phyloP scores from a whole-genome alignment of 2,888 invertebrate species.

The Nephrotoma flavescens region DNA sequence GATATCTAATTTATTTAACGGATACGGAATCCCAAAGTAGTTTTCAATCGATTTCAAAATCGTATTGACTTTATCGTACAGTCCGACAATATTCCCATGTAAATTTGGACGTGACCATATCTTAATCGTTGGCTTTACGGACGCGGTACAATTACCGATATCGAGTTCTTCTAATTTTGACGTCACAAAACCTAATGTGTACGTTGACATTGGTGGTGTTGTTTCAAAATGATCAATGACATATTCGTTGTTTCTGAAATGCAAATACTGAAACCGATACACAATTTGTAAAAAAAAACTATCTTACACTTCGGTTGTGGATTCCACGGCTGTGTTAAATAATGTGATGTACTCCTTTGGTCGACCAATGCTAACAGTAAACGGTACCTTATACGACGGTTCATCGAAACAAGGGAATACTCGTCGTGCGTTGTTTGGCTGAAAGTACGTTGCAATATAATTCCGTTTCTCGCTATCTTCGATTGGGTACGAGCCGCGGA shows the following conservation, averaged over 20 bases:
- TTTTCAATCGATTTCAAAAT: conserved; percentile 44
- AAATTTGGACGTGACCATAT: conserved; percentile 32
- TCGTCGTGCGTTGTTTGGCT: conserved; percentile 57
- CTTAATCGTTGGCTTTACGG: conserved; percentile 23
- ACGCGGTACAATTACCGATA: neutral
- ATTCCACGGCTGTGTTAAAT: conserved; percentile 47
- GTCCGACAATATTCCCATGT: conserved; percentile 35
- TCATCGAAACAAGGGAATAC: conserved; percentile 75
- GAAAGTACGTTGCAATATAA: conserved; percentile 52
- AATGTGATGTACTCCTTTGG: conserved; percentile 41
- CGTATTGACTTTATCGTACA: conserved; percentile 40
- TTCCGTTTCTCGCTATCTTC: conserved; percentile 28
- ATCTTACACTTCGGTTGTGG: conserved; percentile 45
- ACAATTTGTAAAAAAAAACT: neutral
- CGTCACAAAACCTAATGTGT: conserved; percentile 55
- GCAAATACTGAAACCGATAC: neutral
- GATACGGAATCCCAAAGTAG: conserved; percentile 50
- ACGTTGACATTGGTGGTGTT: conserved; percentile 63
- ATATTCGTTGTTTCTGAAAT: conserved; percentile 22
- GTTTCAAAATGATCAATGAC: conserved; percentile 53
- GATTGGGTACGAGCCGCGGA: conserved; percentile 46
- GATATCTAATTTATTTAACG: conserved; percentile 52
- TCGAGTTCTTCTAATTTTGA: conserved; percentile 40
- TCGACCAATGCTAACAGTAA: conserved; percentile 45
- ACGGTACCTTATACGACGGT: conserved; percentile 58